A percentile compares a stretch with the other conserved stretches of the same genome.
phyloP scores from a whole-genome alignment of 2,888 invertebrate genomes.

The Cristatella mucedo region DNA sequence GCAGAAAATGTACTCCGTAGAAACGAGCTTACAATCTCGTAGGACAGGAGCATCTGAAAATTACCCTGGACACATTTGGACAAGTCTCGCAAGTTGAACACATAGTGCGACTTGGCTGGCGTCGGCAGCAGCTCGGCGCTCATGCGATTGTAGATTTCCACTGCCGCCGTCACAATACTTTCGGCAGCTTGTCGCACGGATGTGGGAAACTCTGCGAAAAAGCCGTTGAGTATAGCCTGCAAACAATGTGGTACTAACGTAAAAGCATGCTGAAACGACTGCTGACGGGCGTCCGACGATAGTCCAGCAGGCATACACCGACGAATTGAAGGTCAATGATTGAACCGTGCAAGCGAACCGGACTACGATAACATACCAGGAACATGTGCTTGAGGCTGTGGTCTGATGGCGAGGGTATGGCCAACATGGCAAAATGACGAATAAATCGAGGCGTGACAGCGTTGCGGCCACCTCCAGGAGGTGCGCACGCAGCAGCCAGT shows the following conservation, averaged over 20 bases:
- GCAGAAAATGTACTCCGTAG: too few relatives aligned
- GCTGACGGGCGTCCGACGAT: too few relatives aligned
- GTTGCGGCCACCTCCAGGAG: conserved; percentile 39
- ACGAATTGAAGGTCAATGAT: too few relatives aligned
- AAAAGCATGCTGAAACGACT: neutral
- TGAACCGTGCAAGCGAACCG: too few relatives aligned
- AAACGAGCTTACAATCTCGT: too few relatives aligned
- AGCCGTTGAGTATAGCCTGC: conserved; percentile 51
- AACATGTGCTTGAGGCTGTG: conserved; percentile 39
- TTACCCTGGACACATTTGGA: conserved; percentile 72
- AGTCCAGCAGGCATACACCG: too few relatives aligned
- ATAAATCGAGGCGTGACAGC: conserved; percentile 34
- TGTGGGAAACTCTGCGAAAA: conserved; percentile 58
- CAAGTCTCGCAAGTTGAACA: conserved; percentile 48
- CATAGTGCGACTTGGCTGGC: conserved; percentile 40
- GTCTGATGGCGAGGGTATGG: conserved; percentile 37
- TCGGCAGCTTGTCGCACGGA: conserved; percentile 36
- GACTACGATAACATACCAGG: conserved; percentile 24
- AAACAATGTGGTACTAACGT: conserved; percentile 31
- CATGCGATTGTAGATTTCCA: conserved; percentile 39
- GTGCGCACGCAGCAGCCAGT: conserved; percentile 38
- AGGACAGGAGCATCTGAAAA: conserved; percentile 2
- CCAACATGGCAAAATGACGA: conserved; percentile 37
- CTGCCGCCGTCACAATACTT: conserved; percentile 33
- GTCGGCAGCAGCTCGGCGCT: conserved; percentile 38